Evolutionary conservation across 2,888 invertebrate species (phyloP).

Genomic region (Hirtodrosophila duncani): DNA sequence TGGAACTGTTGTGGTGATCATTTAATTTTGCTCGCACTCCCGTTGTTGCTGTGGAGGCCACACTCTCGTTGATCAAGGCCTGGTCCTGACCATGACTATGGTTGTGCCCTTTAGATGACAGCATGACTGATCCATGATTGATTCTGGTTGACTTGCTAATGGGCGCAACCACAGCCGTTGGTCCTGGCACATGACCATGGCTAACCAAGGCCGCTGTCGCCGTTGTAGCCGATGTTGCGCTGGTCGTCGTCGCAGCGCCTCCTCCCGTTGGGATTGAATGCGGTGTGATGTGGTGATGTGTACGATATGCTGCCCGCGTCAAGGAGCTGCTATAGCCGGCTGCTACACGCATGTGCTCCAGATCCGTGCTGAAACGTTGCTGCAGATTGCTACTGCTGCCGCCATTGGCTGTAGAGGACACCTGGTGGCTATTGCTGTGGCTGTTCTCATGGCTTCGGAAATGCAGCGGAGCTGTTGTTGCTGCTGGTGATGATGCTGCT

Average conservation of each 20-base stretch:
- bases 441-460: too few relatives aligned
- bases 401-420: not conserved
- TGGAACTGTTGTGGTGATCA: too few relatives aligned
- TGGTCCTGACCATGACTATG: not conserved
- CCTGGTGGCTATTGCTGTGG: too few relatives aligned
- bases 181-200: not conserved
- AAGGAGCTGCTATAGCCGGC: conserved; percentile 67
- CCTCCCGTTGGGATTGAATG: too few relatives aligned
- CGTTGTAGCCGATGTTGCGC: conserved; percentile 13
- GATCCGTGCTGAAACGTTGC: conserved; percentile 55
- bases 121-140: too few relatives aligned
- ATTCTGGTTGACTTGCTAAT: conserved; percentile 32
- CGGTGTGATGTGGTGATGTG: conserved; percentile 15
- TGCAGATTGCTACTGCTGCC: conserved; percentile 68
- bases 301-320: conserved; percentile 71
- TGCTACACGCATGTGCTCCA: conserved; percentile 52
- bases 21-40: conserved; percentile 18
- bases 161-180: conserved; percentile 21
- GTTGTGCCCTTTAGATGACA: too few relatives aligned
- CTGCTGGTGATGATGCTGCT: not conserved
- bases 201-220: not conserved
- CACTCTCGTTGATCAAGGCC: too few relatives aligned
- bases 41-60: too few relatives aligned
- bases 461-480: too few relatives aligned
- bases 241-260: conserved; percentile 12